A percentile compares a stretch with the other conserved stretches of the same genome.
These are phyloP conservation scores for Tretioscincus oriximinensis DNA, from an alignment of 2,113 vertebrate genomes.

Conservation along the genomic window DNA sequence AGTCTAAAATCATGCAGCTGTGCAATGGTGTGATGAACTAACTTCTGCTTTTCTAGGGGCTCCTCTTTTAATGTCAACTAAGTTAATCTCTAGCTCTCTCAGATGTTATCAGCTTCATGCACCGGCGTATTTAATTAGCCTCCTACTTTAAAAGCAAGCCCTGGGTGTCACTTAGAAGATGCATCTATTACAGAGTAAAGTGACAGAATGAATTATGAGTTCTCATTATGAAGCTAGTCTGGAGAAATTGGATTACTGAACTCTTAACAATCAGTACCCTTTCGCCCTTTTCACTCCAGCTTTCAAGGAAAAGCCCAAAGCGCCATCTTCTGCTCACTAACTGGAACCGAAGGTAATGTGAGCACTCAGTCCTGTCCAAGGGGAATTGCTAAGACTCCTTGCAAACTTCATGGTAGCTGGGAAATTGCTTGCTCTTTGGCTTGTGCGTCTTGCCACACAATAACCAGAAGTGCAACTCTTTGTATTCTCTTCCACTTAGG, in stretches of 20 bases:
- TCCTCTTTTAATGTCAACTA: not conserved
- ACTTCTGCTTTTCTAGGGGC: constrained; percentile 6
- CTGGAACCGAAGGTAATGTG: not conserved
- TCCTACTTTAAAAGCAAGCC: constrained; percentile 49
- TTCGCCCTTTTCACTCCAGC: not conserved
- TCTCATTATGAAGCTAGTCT: constrained; percentile 43
- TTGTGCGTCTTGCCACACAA: not conserved
- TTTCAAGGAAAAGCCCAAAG: constrained; percentile 14
- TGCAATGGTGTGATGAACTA: not conserved
- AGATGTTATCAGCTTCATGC: constrained; percentile 17
- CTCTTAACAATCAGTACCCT: not conserved
- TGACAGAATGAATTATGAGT: constrained; percentile 49
- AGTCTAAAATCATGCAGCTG: constrained; percentile 12
- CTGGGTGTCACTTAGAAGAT: constrained; percentile 47
- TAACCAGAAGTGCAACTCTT: not conserved
- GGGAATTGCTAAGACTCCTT: not conserved
- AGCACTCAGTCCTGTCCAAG: not conserved
- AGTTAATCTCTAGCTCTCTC: constrained; percentile 21
- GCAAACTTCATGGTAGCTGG: not conserved
- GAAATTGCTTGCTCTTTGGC: not conserved
- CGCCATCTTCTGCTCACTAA: constrained; percentile 53
- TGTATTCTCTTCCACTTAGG: not conserved
- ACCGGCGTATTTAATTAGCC: constrained; percentile 48
- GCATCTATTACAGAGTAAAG: constrained; percentile 35
- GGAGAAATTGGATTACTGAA: constrained; percentile 41